Evolutionary conservation across 2,888 invertebrate genomes (phyloP).

Genomic region (Colostygia pectinataria): DNA sequence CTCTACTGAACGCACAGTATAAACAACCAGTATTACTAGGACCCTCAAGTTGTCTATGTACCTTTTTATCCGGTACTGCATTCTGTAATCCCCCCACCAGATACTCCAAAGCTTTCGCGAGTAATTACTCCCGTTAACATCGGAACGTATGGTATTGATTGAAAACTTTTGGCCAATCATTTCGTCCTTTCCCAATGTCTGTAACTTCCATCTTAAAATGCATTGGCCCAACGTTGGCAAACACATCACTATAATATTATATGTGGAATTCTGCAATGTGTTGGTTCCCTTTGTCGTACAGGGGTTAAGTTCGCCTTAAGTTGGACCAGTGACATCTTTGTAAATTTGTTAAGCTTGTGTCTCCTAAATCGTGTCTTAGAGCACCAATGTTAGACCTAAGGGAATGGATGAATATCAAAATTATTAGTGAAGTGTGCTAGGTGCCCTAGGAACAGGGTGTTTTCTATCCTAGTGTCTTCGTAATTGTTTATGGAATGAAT

Average conservation of each 20-base stretch:
- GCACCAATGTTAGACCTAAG: background rate
- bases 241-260: background rate
- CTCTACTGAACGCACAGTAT: too few relatives aligned
- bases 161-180: conserved; percentile 31
- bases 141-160: conserved; percentile 18
- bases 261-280: too few relatives aligned
- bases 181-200: conserved; percentile 27
- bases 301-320: background rate
- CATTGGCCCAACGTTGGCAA: background rate
- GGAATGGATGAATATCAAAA: conserved; percentile 42
- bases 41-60: conserved; percentile 11
- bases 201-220: background rate
- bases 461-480: conserved; percentile 62
- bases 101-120: conserved; percentile 7
- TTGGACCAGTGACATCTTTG: background rate
- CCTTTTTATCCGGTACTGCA: conserved; percentile 1
- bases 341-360: background rate
- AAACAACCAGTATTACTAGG: background rate
- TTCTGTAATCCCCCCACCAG: conserved; percentile 32
- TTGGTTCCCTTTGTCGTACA: too few relatives aligned
- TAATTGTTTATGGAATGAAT: conserved; percentile 80
- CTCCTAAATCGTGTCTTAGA: background rate
- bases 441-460: conserved; percentile 59
- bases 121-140: conserved; percentile 15
- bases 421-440: conserved; percentile 70